Percentiles rank a stretch among this genome's conserved stretches.
Conservation (phyloP, 2,888 invertebrate species). For the Acleris laterana region DNA sequence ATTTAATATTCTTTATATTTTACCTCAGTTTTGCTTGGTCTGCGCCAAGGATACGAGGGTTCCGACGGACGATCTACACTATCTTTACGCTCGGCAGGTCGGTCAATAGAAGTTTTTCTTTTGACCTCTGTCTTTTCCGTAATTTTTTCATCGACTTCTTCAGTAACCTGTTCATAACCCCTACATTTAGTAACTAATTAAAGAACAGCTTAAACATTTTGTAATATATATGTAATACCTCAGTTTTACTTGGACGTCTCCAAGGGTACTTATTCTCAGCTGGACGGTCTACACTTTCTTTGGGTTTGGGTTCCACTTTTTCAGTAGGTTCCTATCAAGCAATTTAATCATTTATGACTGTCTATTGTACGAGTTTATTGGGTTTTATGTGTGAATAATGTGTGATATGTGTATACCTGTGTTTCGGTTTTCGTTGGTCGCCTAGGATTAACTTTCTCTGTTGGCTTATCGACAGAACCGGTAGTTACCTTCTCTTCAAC, state of each 20-base stretch:
- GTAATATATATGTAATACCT: constrained; percentile 45
- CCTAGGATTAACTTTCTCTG: constrained; percentile 71
- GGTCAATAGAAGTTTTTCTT: constrained; percentile 46
- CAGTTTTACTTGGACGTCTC: constrained; percentile 51
- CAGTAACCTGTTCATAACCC: constrained; percentile 41
- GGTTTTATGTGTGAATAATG: constrained; percentile 53
- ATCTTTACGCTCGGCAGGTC: constrained; percentile 19
- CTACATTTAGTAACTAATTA: constrained; percentile 5
- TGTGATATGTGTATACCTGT: constrained; percentile 54
- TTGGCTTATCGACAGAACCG: constrained; percentile 66
- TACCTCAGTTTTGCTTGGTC: constrained; percentile 52
- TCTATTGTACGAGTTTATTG: constrained; percentile 29
- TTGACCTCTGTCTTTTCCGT: constrained; percentile 48
- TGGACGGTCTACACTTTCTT: constrained; percentile 54
- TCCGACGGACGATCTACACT: constrained; percentile 32
- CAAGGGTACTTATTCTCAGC: constrained; percentile 49
- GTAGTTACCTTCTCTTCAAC: constrained; percentile 61
- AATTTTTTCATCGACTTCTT: constrained; percentile 37
- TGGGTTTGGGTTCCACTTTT: constrained; percentile 60
- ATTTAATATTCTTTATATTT: neutral
- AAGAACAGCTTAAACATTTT: neutral
- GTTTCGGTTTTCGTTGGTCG: constrained; percentile 72
- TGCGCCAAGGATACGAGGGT: constrained; percentile 45
- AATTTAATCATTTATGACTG: constrained; percentile 37
- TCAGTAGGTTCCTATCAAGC: constrained; percentile 58